Evolutionary conservation across 2,113 vertebrate species (phyloP).

Genomic region (Anoplopoma fimbria): DNA sequence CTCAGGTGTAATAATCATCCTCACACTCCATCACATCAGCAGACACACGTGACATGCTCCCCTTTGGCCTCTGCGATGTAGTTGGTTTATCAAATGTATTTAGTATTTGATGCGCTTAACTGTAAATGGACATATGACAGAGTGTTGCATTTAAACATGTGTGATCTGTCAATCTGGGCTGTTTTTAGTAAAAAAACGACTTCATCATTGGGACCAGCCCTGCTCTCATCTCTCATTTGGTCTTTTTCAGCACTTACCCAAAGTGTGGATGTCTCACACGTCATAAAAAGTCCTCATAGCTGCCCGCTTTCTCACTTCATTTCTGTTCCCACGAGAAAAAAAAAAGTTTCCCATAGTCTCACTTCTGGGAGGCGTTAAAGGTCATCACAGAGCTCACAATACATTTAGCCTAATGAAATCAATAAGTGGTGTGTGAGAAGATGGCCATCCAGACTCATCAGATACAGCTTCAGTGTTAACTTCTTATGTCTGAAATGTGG

Average conservation of each 20-base stretch:
- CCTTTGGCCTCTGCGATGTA: neutral
- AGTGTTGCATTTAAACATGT: neutral
- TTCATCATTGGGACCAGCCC: neutral
- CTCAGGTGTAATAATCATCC: slow-evolving; percentile 51
- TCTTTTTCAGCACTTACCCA: slow-evolving; percentile 45
- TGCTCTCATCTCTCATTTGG: slow-evolving; percentile 41
- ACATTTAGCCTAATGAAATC: slow-evolving; percentile 13
- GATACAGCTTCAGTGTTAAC: neutral
- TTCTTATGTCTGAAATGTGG: neutral
- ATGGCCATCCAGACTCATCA: neutral
- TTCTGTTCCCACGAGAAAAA: slow-evolving; percentile 73
- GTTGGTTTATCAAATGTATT: neutral
- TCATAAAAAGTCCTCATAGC: slow-evolving; percentile 64
- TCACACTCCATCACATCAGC: slow-evolving; percentile 46
- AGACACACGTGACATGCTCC: neutral
- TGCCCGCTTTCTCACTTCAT: slow-evolving; percentile 72
- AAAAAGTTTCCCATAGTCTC: slow-evolving; percentile 66
- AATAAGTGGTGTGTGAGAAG: neutral
- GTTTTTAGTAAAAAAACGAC: too few relatives aligned
- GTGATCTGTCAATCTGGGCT: neutral
- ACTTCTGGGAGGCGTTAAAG: slow-evolving; percentile 33
- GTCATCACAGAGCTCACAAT: neutral
- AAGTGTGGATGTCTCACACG: slow-evolving; percentile 69
- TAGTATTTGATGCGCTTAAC: neutral
- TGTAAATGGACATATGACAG: neutral